Percentiles rank a stretch among this genome's conserved stretches.
These are phyloP conservation scores for Spisula subtruncata DNA, from an alignment of 2,888 invertebrate species.

Conservation along the genomic window DNA sequence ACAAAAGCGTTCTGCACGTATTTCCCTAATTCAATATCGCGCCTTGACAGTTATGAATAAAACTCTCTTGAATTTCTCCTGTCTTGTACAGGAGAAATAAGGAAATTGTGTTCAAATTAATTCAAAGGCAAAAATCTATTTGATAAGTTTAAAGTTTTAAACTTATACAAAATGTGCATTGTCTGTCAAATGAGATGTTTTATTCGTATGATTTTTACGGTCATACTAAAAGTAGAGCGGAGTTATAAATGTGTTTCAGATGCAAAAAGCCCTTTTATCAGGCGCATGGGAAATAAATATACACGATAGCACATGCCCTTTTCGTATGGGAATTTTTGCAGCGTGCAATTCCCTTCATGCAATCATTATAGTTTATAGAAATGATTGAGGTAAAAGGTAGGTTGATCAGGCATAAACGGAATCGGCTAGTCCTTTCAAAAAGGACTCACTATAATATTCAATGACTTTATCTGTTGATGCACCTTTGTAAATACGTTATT, in stretches of 20 bases:
- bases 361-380: too few relatives aligned
- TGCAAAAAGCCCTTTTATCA: not conserved
- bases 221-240: not conserved
- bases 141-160: too few relatives aligned
- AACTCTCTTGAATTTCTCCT: constrained; percentile 24
- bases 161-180: not conserved
- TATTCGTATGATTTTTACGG: not conserved
- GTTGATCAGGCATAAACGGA: too few relatives aligned
- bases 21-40: constrained; percentile 31
- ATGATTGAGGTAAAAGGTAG: too few relatives aligned
- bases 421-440: too few relatives aligned
- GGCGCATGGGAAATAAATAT: not conserved
- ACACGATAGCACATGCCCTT: not conserved
- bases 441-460: too few relatives aligned
- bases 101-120: constrained; percentile 29
- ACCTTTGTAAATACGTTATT: too few relatives aligned
- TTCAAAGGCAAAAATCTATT: constrained; percentile 22
- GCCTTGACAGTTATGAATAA: constrained; percentile 32
- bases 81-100: constrained; percentile 21
- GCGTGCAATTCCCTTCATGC: not conserved
- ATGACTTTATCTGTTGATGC: too few relatives aligned
- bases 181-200: constrained; percentile 9
- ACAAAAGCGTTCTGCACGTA: constrained; percentile 17
- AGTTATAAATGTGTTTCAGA: not conserved
- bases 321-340: not conserved